Conservation (phyloP, 1,140 invertebrate species). For the Drosophila persimilis region DNA sequence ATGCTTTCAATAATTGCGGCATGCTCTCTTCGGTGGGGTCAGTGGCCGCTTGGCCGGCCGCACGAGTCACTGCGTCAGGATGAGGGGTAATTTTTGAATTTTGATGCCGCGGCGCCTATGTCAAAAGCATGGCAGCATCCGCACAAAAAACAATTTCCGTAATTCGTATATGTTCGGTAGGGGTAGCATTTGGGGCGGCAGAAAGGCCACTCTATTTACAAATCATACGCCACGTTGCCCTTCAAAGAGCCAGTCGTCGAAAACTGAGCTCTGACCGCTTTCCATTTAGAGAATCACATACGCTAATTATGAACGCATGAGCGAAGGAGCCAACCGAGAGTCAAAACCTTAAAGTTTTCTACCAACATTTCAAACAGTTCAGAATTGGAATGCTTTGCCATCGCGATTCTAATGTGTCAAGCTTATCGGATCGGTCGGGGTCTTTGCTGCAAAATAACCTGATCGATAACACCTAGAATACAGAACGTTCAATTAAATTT, state of each 20-base stretch:
- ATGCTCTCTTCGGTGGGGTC: slow-evolving; percentile 23
- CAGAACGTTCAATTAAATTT: no score
- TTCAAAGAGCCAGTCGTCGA: slow-evolving; percentile 33
- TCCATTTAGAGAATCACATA: slow-evolving; percentile 7
- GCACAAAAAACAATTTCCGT: slow-evolving; percentile 33
- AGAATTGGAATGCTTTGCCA: no score
- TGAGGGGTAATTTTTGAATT: slow-evolving; percentile 62
- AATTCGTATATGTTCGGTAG: slow-evolving; percentile 12
- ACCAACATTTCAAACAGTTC: no score
- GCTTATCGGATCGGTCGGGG: no score
- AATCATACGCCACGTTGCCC: slow-evolving; percentile 51
- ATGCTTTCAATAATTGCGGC: slow-evolving; percentile 74
- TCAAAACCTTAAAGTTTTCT: no score
- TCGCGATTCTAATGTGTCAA: no score
- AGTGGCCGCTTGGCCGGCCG: slow-evolving; percentile 32
- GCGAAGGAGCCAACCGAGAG: not conserved
- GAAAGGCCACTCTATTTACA: slow-evolving; percentile 41
- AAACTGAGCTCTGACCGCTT: no score
- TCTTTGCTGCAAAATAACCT: no score
- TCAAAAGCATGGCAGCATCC: slow-evolving; percentile 47
- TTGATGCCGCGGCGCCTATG: slow-evolving; percentile 45
- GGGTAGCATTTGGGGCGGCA: slow-evolving; percentile 12
- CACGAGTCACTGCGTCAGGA: slow-evolving; percentile 52
- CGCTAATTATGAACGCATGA: slow-evolving; percentile 20
- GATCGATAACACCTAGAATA: no score